Conservation (phyloP, 1,140 invertebrate species). For the Cherax quadricarinatus region DNA sequence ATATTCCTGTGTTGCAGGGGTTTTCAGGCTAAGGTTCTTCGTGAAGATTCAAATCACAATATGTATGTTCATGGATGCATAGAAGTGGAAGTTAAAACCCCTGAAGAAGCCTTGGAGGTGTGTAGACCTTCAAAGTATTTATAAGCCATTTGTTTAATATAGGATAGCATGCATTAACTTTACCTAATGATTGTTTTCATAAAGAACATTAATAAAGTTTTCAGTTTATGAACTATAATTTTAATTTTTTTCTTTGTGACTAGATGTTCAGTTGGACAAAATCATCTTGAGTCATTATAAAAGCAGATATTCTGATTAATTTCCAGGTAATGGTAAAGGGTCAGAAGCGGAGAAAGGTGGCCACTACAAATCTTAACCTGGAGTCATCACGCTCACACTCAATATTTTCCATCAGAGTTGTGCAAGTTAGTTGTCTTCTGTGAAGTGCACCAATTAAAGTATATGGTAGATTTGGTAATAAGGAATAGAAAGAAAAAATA, state of each 20-base stretch:
- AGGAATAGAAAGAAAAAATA: no score
- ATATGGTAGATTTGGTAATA: no score
- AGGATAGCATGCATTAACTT: no score
- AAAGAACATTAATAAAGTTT: no score
- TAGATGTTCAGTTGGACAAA: no score
- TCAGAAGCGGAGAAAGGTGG: slow-evolving; percentile 89
- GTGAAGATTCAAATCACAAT: slow-evolving; percentile 88
- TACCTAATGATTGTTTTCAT: no score
- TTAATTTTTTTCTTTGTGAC: no score
- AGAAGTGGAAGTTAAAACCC: slow-evolving; percentile 92
- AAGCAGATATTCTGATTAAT: not conserved
- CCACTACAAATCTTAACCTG: slow-evolving; percentile 91
- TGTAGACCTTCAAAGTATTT: slow-evolving; percentile 29
- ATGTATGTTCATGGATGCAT: slow-evolving; percentile 94
- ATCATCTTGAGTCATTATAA: no score
- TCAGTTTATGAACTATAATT: no score
- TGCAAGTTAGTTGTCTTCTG: slow-evolving; percentile 81
- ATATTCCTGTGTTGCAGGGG: slow-evolving; percentile 21
- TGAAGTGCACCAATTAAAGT: no score
- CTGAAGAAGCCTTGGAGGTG: slow-evolving; percentile 92
- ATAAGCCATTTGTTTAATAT: not conserved
- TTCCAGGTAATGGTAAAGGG: slow-evolving; percentile 83
- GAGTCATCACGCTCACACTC: slow-evolving; percentile 96
- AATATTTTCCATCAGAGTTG: slow-evolving; percentile 93
- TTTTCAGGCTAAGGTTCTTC: slow-evolving; percentile 81